Evolutionary conservation across 2,888 invertebrate genomes (phyloP).

Genomic region (Drosophila seclusa): DNA sequence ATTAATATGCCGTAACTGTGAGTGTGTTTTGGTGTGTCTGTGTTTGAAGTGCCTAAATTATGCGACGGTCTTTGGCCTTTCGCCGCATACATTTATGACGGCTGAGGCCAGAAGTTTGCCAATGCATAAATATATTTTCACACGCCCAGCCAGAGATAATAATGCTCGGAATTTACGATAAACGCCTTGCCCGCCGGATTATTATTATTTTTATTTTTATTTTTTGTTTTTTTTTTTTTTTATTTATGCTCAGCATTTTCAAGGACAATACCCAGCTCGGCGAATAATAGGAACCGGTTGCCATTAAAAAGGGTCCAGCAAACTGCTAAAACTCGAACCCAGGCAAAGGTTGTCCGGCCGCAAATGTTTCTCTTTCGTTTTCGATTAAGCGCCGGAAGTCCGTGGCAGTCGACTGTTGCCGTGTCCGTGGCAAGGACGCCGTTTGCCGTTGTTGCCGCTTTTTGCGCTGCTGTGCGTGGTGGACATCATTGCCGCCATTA

Average conservation of each 20-base stretch:
- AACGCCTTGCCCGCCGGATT: slow-evolving; percentile 62
- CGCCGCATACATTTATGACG: slow-evolving; percentile 65
- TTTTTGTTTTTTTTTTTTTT: slow-evolving; percentile 3
- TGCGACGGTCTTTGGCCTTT: slow-evolving; percentile 52
- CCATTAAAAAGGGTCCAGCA: slow-evolving; percentile 70
- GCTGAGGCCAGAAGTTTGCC: slow-evolving; percentile 57
- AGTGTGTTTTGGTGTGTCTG: slow-evolving; percentile 6
- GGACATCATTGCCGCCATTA: slow-evolving; percentile 81
- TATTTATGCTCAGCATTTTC: slow-evolving; percentile 51
- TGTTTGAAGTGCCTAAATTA: slow-evolving; percentile 53
- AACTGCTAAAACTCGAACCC: slow-evolving; percentile 8
- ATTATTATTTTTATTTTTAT: slow-evolving; percentile 30
- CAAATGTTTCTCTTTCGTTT: slow-evolving; percentile 75
- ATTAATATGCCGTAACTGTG: slow-evolving; percentile 62
- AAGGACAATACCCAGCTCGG: slow-evolving; percentile 67
- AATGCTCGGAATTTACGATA: slow-evolving; percentile 76
- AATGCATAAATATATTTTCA: slow-evolving; percentile 73
- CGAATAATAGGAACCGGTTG: slow-evolving; percentile 75
- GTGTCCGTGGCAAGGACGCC: slow-evolving; percentile 21
- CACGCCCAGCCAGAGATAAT: slow-evolving; percentile 72
- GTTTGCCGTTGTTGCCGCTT: neutral
- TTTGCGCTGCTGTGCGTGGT: slow-evolving; percentile 58
- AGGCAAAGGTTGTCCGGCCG: slow-evolving; percentile 62
- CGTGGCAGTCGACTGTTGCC: slow-evolving; percentile 48
- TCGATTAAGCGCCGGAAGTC: slow-evolving; percentile 79